A percentile compares a stretch with the other conserved stretches of the same genome.
Evolutionary conservation across 2,888 invertebrate genomes (phyloP).

Genomic region (Hymenopus coronatus): DNA sequence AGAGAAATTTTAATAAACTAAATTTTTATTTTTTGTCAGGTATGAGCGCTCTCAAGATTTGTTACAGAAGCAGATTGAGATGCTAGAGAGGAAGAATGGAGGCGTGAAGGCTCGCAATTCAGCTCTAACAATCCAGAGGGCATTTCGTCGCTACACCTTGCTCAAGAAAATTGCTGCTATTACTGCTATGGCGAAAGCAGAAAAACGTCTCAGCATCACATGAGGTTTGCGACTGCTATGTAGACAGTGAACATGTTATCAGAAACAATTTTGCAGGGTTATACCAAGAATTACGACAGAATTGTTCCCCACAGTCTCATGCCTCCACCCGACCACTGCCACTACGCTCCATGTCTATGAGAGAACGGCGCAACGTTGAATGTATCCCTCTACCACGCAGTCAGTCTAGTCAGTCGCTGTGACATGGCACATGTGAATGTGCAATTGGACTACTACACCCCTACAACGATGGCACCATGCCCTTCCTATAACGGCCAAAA

Average conservation of each 20-base stretch:
- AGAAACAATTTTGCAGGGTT: slow-evolving; percentile 43
- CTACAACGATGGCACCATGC: slow-evolving; percentile 15
- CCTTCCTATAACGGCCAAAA: slow-evolving; percentile 26
- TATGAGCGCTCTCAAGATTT: slow-evolving; percentile 95
- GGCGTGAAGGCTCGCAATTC: slow-evolving; percentile 89
- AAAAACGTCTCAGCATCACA: slow-evolving; percentile 70
- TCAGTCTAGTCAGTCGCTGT: slow-evolving; percentile 57
- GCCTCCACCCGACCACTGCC: slow-evolving; percentile 45
- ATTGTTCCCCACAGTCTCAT: slow-evolving; percentile 49
- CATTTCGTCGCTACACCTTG: slow-evolving; percentile 89
- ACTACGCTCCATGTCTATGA: slow-evolving; percentile 77
- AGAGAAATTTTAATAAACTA: neutral
- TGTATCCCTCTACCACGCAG: slow-evolving; percentile 61
- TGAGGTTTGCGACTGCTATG: slow-evolving; percentile 43
- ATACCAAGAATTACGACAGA: slow-evolving; percentile 50
- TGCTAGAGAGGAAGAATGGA: slow-evolving; percentile 95
- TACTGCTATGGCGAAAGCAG: slow-evolving; percentile 91
- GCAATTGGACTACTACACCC: slow-evolving; percentile 20
- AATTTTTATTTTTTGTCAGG: slow-evolving; percentile 50
- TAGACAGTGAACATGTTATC: slow-evolving; percentile 36
- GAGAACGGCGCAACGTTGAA: slow-evolving; percentile 65
- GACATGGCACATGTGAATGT: slow-evolving; percentile 38
- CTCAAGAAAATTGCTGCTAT: slow-evolving; percentile 93
- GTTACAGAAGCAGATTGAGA: slow-evolving; percentile 92
- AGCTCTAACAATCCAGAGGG: slow-evolving; percentile 92